These are phyloP conservation scores for Acromyrmex echinatior DNA, from an alignment of 1,140 invertebrate genomes.

Conservation along the genomic window DNA sequence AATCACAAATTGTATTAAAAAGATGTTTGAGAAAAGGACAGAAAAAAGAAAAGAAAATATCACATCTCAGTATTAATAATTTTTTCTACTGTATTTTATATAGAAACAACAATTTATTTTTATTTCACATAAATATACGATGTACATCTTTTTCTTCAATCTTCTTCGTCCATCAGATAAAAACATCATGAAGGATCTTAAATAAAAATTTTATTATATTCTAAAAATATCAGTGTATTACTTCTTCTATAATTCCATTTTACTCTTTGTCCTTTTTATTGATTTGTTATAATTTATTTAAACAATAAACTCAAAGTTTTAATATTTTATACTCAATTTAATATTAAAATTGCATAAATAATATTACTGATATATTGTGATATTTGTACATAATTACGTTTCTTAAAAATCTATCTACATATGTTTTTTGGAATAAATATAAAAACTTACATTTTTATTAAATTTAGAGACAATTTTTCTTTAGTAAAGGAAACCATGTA, in stretches of 20 bases:
- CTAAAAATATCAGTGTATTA: neutral
- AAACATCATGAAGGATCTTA: neutral
- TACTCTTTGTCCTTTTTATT: neutral
- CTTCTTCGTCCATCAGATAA: neutral
- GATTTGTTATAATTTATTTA: neutral
- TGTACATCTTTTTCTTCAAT: neutral
- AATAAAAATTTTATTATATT: constrained; percentile 1
- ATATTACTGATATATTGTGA: neutral
- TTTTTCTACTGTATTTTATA: neutral
- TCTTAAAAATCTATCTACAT: neutral
- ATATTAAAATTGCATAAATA: neutral
- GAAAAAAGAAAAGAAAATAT: neutral
- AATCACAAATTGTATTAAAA: neutral
- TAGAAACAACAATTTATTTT: constrained; percentile 5
- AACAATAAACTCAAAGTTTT: constrained; percentile 7
- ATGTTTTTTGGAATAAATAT: neutral
- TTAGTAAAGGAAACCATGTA: neutral
- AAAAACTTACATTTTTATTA: neutral
- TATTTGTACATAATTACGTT: neutral
- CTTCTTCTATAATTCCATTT: neutral
- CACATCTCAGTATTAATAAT: neutral
- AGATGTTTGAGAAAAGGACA: neutral
- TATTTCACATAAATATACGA: neutral
- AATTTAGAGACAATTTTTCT: neutral
- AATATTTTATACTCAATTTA: neutral